Percentiles rank a stretch among this genome's conserved stretches.
Conservation (phyloP, 1,140 invertebrate species). For the Leguminivora glycinivorella region DNA sequence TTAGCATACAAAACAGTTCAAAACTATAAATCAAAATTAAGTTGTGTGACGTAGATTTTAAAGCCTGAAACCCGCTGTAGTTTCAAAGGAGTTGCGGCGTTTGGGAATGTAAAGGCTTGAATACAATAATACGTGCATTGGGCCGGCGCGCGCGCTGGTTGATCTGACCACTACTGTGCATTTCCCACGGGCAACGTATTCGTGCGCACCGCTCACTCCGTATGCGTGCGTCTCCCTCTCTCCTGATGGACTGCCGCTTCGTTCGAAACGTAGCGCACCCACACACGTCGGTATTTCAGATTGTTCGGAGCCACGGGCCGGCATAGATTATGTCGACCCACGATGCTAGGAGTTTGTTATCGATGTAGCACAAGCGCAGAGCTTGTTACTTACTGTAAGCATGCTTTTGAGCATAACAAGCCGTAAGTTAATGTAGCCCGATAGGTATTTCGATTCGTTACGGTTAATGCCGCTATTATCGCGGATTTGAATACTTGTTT, state of each 20-base stretch:
- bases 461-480: constrained; percentile 21
- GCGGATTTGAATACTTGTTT: constrained; percentile 21
- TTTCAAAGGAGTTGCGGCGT: constrained; percentile 53
- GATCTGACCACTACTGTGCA: constrained; percentile 80
- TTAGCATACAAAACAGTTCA: constrained; percentile 45
- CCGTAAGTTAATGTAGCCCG: constrained; percentile 31
- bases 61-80: constrained; percentile 35
- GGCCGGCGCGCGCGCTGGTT: constrained; percentile 74
- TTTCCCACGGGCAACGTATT: constrained; percentile 76
- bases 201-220: constrained; percentile 45
- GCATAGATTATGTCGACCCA: constrained; percentile 71
- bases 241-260: constrained; percentile 73
- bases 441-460: constrained; percentile 28
- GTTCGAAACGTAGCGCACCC: constrained; percentile 75
- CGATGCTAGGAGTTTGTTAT: constrained; percentile 54
- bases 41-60: constrained; percentile 46
- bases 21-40: constrained; percentile 42
- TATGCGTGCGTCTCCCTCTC: constrained; percentile 55
- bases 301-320: constrained; percentile 66
- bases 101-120: constrained; percentile 54
- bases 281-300: constrained; percentile 77
- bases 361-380: constrained; percentile 45
- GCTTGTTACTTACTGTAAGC: constrained; percentile 36
- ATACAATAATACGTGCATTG: constrained; percentile 75
- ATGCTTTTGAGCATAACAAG: constrained; percentile 33